Evolutionary conservation across 1,140 invertebrate genomes (phyloP).

Genomic region (Holotrichia oblita): DNA sequence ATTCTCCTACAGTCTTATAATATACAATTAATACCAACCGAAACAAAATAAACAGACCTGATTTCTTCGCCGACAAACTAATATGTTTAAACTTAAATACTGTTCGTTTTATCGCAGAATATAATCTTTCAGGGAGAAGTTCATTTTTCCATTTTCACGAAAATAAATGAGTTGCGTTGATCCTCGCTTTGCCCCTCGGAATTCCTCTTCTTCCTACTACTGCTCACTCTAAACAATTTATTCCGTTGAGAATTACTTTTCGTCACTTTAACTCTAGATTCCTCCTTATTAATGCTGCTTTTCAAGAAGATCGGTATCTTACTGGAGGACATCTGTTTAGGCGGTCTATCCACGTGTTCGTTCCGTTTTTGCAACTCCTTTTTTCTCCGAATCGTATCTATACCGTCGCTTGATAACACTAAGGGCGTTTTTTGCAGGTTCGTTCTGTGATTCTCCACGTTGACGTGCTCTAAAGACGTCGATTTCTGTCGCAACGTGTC

Average conservation of each 20-base stretch:
- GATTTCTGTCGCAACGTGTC: constrained; percentile 19
- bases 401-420: background rate
- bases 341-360: background rate
- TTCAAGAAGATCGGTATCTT: background rate
- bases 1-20: too few species aligned
- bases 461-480: background rate
- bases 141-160: background rate
- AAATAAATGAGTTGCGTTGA: constrained; percentile 1
- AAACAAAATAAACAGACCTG: too few species aligned
- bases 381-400: constrained; percentile 10
- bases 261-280: background rate
- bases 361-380: background rate
- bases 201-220: constrained; percentile 3
- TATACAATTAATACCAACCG: too few species aligned
- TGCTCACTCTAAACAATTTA: background rate
- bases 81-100: too few species aligned
- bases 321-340: background rate
- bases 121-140: too few species aligned
- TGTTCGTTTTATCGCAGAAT: too few species aligned
- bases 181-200: background rate
- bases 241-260: background rate
- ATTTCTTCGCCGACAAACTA: too few species aligned
- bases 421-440: constrained; percentile 9
- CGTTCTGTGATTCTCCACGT: too few species aligned
- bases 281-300: background rate